Base-by-base conservation (phyloP, 2,888 invertebrate species). In the Drosophila tanythrix region DNA sequence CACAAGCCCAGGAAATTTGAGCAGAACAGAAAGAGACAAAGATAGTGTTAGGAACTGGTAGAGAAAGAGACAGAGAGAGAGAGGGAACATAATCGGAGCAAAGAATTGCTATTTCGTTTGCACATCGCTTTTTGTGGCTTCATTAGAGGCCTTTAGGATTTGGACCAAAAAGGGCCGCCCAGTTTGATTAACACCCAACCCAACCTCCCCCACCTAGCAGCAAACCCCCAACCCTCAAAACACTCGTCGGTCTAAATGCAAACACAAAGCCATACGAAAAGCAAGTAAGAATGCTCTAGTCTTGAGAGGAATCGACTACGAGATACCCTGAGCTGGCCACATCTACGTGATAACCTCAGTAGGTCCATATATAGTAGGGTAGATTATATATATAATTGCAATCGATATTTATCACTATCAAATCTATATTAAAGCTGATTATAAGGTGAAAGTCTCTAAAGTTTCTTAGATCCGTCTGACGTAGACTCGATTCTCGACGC, bases 61-160 rank as follows among this genome's bases (percentile, higher is more conserved):
- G 7, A 21, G 40, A 21, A 13, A 15, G 5, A 18, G 38, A 3
- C 0, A 11, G 43, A 0, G 3, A 13, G 10, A 15, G 21, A 15
- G 43, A 13, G 7, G 4, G 21, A 25, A 15, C 7, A 46, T 46
- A 46, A 46, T 25, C 53, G 58, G 15, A 36, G 46, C 25, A n/a
- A 46, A 13, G 53, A 61, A 56, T 67, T 11, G 10, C 2, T 8
- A 25, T 77, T 79, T 75, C 73, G 76, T 74, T 76, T 76, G 75
- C 67, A 51, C 59, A 72, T 53, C 40, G 82, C 69, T 78, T 71
- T 87, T 79, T 80, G 80, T 67, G 85, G 85, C 89, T 85, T 85
- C 89, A 85, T 85, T 85, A 88, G 82, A 82, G 82, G 70, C 70
- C 65, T 62, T 59, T 56, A 52, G 35, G 31, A 57, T 21, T 15